Base-by-base conservation (phyloP, 1,140 invertebrate genomes). In the Hypothenemus hampei region DNA sequence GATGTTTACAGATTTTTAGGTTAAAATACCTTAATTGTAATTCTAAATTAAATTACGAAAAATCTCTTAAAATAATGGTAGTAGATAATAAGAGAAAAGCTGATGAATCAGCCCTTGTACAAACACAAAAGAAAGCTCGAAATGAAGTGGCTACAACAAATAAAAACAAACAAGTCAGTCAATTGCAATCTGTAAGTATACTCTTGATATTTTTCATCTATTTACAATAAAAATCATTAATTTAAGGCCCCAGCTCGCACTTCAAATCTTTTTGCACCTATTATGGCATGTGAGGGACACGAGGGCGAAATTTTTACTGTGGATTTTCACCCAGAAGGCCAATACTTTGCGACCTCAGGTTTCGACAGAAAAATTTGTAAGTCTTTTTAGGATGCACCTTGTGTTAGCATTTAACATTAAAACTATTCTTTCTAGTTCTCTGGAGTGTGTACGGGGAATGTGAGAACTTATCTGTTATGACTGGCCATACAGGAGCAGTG, bases 371-470 rank as follows among this genome's bases (percentile, higher is more conserved):
- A 93, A 75, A 95, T 99, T 59, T 93, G 94, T 97, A 80, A 84
- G 87, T 83, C 3, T 29, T 29, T 19, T 8, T 41, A 8, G 2
- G 4, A 4, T 20, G 20, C 7, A 3, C 24, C 21, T 11, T 26
- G 16, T 23, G 33, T 24, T n/a, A 39, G n/a, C 20, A 8, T 39
- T 36, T 45, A 2, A 44, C 40, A 21, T 33, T 0, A 31, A 46
- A 18, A 3, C 21, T 11, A 1, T 16, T 20, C 16, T 39, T 50
- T 24, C 48, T 69, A 97, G 93, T 89, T 71, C 78, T 99, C 60
- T 99, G 97, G 97, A 94, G 90, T 73, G 91, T 95, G 2, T 97
- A 95, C 73, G 96, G 92, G 3, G 94, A 99, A 69, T 99, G 96
- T 77, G 94, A 99, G 66, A 99, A 98, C 73, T 85, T 97, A 58